Percentiles rank a stretch among this genome's conserved stretches.
phyloP scores from a whole-genome alignment of 2,113 vertebrate species.

The Poicephalus meyeri region DNA sequence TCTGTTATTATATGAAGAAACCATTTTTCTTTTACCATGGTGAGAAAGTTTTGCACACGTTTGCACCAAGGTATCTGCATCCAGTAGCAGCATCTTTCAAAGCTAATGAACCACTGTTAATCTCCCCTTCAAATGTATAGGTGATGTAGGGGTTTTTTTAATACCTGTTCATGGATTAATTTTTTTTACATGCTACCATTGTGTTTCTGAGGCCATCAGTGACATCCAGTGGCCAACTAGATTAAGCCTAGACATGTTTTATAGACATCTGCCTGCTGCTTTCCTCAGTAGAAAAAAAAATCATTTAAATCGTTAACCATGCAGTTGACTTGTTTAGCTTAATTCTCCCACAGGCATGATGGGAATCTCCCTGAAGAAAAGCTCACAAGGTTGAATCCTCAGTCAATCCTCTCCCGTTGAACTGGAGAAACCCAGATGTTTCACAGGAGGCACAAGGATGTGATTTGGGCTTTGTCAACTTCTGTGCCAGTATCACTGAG shows the following conservation, averaged over 20 bases:
- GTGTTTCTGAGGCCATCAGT: constrained; percentile 70
- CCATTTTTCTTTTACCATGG: neutral
- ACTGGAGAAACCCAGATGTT: neutral
- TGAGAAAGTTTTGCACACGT: neutral
- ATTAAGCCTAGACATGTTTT: constrained; percentile 40
- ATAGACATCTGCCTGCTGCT: constrained; percentile 12
- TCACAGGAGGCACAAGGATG: neutral
- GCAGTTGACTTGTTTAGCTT: neutral
- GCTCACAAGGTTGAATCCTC: neutral
- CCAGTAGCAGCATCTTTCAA: neutral
- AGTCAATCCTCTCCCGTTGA: neutral
- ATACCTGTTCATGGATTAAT: neutral
- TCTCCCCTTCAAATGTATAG: neutral
- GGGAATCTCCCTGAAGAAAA: neutral
- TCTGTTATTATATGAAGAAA: neutral
- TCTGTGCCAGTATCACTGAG: neutral
- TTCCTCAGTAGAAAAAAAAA: neutral
- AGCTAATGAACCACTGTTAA: neutral
- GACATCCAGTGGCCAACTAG: constrained; percentile 72
- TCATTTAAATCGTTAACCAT: neutral
- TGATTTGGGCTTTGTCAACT: neutral
- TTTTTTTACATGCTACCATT: neutral
- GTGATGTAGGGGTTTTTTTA: neutral
- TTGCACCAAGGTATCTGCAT: neutral
- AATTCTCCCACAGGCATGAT: neutral